Evolutionary conservation across 1,140 invertebrate species (phyloP).

Genomic region (Bombus soroeensis): DNA sequence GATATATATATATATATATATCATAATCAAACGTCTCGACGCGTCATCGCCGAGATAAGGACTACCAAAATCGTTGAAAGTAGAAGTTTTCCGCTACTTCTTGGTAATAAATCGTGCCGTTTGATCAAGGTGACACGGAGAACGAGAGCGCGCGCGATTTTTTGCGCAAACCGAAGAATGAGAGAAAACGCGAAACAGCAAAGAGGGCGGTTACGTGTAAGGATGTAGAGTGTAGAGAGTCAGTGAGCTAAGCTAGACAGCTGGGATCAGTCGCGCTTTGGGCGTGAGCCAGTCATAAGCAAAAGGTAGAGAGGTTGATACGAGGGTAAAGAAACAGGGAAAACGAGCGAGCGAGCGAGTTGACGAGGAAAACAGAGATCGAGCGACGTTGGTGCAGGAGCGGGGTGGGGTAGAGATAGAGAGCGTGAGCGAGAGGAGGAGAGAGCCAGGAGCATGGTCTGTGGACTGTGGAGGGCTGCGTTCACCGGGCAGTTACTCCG

Average conservation of each 20-base stretch:
- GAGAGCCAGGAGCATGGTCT: conserved; percentile 57
- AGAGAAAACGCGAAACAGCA: conserved; percentile 48
- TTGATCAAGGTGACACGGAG: conserved; percentile 33
- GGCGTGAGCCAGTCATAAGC: conserved; percentile 74
- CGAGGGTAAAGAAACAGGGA: conserved; percentile 37
- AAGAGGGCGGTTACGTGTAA: conserved; percentile 22
- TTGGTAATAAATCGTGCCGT: conserved; percentile 40
- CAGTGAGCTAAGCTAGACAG: conserved; percentile 64
- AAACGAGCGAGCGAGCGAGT: conserved; percentile 19
- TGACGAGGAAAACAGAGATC: conserved; percentile 36
- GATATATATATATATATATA: no score
- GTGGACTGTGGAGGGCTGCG: conserved; percentile 72
- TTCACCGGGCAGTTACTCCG: conserved; percentile 80
- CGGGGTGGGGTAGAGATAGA: neutral
- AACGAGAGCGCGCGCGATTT: conserved; percentile 52
- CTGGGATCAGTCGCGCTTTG: conserved; percentile 78
- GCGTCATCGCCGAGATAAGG: no score
- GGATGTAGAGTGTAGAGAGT: neutral
- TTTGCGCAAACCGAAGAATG: conserved; percentile 32
- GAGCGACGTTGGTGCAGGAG: neutral
- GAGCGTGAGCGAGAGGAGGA: conserved; percentile 43
- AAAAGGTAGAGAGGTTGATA: conserved; percentile 38
- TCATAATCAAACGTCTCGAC: no score
- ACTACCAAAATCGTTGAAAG: neutral
- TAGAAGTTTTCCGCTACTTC: neutral